A percentile compares a stretch with the other conserved stretches of the same genome.
Conservation (phyloP, 1,140 invertebrate genomes). For the Drosophila setifemur region DNA sequence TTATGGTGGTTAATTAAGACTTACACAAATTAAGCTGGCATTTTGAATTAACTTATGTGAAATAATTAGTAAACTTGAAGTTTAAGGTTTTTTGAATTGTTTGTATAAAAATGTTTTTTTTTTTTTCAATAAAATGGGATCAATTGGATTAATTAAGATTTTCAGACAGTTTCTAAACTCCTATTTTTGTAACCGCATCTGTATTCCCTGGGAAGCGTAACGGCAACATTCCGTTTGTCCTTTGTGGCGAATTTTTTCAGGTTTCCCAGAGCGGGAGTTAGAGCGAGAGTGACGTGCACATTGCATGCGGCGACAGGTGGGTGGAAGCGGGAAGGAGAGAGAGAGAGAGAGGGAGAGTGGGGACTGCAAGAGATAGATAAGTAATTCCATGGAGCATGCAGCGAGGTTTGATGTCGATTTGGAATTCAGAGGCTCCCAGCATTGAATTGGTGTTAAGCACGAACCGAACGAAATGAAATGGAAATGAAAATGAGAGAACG, state of each 20-base stretch:
- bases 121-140: not conserved
- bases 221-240: conserved; percentile 59
- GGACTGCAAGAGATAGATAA: conserved; percentile 56
- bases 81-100: too few species aligned
- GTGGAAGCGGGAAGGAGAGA: not conserved
- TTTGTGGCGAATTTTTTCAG: conserved; percentile 63
- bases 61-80: not conserved
- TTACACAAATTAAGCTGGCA: too few species aligned
- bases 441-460: conserved; percentile 80
- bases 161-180: not conserved
- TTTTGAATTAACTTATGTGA: too few species aligned
- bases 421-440: conserved; percentile 45
- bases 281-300: conserved; percentile 48
- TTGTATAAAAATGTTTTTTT: not conserved
- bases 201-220: conserved; percentile 6
- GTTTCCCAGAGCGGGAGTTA: conserved; percentile 3
- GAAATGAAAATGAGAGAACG: conserved; percentile 55
- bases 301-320: conserved; percentile 52
- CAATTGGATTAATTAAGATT: not conserved
- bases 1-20: too few species aligned
- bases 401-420: conserved; percentile 58
- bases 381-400: conserved; percentile 59
- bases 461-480: conserved; percentile 67
- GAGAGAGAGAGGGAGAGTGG: not conserved
- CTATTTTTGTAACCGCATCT: not conserved